Evolutionary conservation across 2,113 vertebrate genomes (phyloP), one percentile per base, ranked within the genome.

Genomic region (Rhynchopsitta pachyrhyncha): DNA sequence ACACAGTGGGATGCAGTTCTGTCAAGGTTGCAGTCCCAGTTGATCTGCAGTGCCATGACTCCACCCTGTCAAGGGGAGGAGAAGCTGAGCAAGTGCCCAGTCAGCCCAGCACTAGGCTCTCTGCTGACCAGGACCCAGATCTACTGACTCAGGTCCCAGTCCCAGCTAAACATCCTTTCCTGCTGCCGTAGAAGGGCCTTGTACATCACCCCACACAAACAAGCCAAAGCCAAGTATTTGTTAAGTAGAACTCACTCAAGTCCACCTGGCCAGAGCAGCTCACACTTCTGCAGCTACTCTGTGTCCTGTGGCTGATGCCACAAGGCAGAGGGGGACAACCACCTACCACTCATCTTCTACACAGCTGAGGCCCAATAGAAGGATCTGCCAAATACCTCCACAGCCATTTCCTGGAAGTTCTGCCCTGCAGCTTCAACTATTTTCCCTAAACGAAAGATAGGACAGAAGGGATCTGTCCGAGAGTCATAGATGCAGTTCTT

Each of bases 11-110:
- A 89, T 35, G 97, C 96, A 0, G 97, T 93, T 77, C 93, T 96
- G 97, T 99, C 99, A 71, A 99, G 97, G 93, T 99, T 98, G 91
- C 99, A 99, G 94, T 98, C 59, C 98, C 98, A 98, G 13, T 96
- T 98, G 88, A 98, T 97, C 92, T 98, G 98, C 88, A 98, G 95
- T 1, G 97, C 98, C 97, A 99, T 98, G 91, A 99, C 98, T 29
- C 98, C 99, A 11, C 99, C 99, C 99, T 99, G 95, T 2, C 57
- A 86, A 79, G 67, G 7, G 49, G 33, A 90, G 44, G 18, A 62
- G 47, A 49, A 35, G 35, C 46, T 84, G 50, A 69, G 42, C 46
- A 67, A 46, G 50, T 7, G 33, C 8, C 59, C 1, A 0, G 42
- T 12, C 66, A 90, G 44, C 23, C 42, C 27, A 82, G 49, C 22